A percentile compares a stretch with the other conserved stretches of the same genome.
Conservation (phyloP, 2,113 vertebrate species). For the Bucco capensis region DNA sequence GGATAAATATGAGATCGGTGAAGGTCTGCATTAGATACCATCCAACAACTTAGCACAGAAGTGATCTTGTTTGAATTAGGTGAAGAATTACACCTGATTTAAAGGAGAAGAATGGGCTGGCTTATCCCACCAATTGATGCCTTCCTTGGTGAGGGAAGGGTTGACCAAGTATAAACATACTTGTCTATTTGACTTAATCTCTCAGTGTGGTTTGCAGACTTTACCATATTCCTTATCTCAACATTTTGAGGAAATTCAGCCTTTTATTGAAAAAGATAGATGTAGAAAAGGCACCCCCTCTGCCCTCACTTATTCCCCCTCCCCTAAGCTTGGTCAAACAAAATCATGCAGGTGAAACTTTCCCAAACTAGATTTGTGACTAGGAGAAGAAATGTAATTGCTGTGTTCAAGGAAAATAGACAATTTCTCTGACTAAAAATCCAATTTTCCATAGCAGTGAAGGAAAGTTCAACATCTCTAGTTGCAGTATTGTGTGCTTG, state of each 20-base stretch:
- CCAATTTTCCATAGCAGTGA: not conserved
- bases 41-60: not conserved
- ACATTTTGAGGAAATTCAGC: not conserved
- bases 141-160: not conserved
- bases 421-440: conserved; percentile 28
- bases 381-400: not conserved
- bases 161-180: not conserved
- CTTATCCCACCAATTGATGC: not conserved
- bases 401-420: not conserved
- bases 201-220: not conserved
- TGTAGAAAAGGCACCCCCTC: not conserved
- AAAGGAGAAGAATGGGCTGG: not conserved
- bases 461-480: not conserved
- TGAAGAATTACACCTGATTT: not conserved
- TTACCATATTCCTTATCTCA: not conserved
- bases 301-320: not conserved
- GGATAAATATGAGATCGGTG: not conserved
- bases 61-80: not conserved
- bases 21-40: not conserved
- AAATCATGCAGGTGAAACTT: not conserved
- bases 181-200: not conserved
- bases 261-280: not conserved
- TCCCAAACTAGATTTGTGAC: conserved; percentile 7
- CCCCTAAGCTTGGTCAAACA: not conserved
- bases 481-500: not conserved